phyloP scores from a whole-genome alignment of 2,797 vertebrate species.

The Oophaga sylvatica region DNA sequence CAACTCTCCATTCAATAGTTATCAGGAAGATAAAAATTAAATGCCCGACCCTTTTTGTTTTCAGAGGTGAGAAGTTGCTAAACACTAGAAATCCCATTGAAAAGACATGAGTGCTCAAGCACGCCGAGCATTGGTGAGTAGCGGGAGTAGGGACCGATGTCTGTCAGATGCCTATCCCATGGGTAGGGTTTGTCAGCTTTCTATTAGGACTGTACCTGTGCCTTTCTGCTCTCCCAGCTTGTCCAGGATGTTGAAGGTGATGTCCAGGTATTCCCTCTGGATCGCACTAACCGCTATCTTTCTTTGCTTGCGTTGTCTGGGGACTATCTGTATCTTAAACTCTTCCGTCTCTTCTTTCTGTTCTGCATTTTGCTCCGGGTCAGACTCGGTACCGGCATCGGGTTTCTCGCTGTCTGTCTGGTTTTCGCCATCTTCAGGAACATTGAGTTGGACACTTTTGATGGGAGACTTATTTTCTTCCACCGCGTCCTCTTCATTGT shows the following conservation, averaged over 20 bases:
- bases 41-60: too few species aligned
- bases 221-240: conserved; percentile 87
- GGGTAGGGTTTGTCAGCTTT: too few species aligned
- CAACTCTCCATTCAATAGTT: too few species aligned
- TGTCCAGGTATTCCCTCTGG: conserved; percentile 97
- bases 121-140: too few species aligned
- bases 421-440: conserved; percentile 84
- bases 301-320: conserved; percentile 93
- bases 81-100: too few species aligned
- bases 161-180: too few species aligned
- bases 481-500: conserved; percentile 67
- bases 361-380: conserved; percentile 82
- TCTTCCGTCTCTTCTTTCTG: conserved; percentile 86
- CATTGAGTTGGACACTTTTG: conserved; percentile 84
- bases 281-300: conserved; percentile 98
- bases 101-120: too few species aligned
- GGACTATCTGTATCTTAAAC: conserved; percentile 98
- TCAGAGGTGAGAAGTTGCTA: too few species aligned
- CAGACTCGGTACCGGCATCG: conserved; percentile 76
- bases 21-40: too few species aligned
- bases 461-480: conserved; percentile 77
- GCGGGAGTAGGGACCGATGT: too few species aligned
- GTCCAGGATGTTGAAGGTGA: conserved; percentile 94
- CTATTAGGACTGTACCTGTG: conserved; percentile 75
- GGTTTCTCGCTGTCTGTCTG: conserved; percentile 75